A percentile compares a stretch with the other conserved stretches of the same genome.
phyloP scores from a whole-genome alignment of 2,888 invertebrate genomes.

The Meloe dianella region DNA sequence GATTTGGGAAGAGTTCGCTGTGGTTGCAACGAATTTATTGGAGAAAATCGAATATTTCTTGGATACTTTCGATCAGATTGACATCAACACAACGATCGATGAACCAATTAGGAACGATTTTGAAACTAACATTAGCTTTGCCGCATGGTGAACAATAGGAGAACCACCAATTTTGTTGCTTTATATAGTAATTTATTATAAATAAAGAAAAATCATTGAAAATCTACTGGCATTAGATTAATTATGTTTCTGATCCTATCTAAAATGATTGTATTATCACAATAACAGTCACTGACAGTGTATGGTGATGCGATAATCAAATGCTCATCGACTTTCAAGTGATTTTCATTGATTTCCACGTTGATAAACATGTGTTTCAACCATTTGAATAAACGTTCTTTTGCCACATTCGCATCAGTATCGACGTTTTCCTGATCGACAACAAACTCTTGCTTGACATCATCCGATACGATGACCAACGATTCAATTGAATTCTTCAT shows the following conservation, averaged over 20 bases:
- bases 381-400: constrained; percentile 44
- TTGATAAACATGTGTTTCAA: constrained; percentile 52
- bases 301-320: constrained; percentile 56
- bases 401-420: background rate
- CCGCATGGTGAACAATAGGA: constrained; percentile 53
- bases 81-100: constrained; percentile 34
- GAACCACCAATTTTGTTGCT: constrained; percentile 16
- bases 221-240: constrained; percentile 50
- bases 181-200: constrained; percentile 13
- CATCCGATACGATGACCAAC: constrained; percentile 41
- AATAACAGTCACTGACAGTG: constrained; percentile 53
- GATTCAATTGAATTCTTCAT: constrained; percentile 47
- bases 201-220: constrained; percentile 29
- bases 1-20: constrained; percentile 77
- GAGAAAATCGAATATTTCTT: constrained; percentile 66
- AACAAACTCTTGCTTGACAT: constrained; percentile 36
- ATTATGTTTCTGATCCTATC: constrained; percentile 55
- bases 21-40: constrained; percentile 75
- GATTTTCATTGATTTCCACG: constrained; percentile 51
- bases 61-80: constrained; percentile 54
- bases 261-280: constrained; percentile 56
- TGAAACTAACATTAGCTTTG: constrained; percentile 56
- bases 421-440: constrained; percentile 12
- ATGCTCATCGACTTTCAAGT: constrained; percentile 53
- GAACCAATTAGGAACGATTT: constrained; percentile 45